Evolutionary conservation across 2,797 vertebrate species (phyloP).

Genomic region (Alfaro cultratus): DNA sequence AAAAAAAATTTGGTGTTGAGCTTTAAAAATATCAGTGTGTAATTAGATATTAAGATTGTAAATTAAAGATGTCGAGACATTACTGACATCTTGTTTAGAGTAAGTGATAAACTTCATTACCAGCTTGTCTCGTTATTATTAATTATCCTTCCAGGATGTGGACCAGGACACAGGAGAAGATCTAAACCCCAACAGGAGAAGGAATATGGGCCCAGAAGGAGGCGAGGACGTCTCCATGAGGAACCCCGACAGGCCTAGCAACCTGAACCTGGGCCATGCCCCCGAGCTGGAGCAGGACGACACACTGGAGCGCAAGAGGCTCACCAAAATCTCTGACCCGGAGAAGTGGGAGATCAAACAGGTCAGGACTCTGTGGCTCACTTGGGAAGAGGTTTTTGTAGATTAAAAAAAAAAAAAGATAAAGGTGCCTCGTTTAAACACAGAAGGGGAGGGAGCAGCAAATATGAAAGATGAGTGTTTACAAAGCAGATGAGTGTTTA

Average conservation of each 20-base stretch:
- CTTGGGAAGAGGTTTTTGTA: neutral
- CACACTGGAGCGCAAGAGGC: conserved; percentile 93
- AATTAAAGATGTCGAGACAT: neutral
- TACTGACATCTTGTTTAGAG: neutral
- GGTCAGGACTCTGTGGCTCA: conserved; percentile 69
- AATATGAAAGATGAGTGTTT: neutral
- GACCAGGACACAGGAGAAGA: conserved; percentile 98
- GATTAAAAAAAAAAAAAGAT: neutral
- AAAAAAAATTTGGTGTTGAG: neutral
- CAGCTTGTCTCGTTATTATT: neutral
- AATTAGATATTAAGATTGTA: neutral
- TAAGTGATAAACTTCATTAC: fast-evolving
- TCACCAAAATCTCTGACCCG: conserved; percentile 96
- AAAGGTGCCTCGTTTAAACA: neutral
- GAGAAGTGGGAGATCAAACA: conserved; percentile 99
- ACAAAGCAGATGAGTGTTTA: neutral
- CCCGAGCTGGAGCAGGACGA: conserved; percentile 94
- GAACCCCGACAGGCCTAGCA: conserved; percentile 94
- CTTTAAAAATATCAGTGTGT: neutral
- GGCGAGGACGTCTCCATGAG: conserved; percentile 91
- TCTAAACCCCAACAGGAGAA: conserved; percentile 93
- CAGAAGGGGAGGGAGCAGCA: neutral
- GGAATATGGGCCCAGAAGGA: conserved; percentile 88
- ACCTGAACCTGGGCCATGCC: conserved; percentile 90
- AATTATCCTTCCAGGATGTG: conserved; percentile 85